A percentile compares a stretch with the other conserved stretches of the same genome.
Conservation (phyloP, 2,888 invertebrate species). For the Lasioglossum calceatum region DNA sequence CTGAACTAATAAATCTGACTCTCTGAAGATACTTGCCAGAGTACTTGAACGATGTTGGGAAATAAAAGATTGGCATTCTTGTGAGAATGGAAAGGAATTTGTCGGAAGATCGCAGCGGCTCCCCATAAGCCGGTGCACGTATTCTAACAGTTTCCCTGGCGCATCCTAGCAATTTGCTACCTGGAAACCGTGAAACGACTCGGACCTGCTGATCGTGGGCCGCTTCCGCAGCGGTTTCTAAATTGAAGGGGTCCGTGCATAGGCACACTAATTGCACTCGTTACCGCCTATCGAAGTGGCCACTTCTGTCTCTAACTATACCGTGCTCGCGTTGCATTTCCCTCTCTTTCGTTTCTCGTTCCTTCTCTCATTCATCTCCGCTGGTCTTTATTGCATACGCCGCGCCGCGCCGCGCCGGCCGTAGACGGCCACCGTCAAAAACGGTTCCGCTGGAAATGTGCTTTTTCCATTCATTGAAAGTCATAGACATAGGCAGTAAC, state of each 20-base stretch:
- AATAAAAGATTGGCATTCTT: background rate
- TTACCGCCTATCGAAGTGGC: conserved; percentile 28
- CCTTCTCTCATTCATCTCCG: background rate
- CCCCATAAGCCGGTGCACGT: conserved; percentile 24
- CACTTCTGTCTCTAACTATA: conserved; percentile 7
- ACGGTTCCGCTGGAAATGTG: conserved; percentile 30
- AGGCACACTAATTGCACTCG: conserved; percentile 40
- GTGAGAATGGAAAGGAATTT: background rate
- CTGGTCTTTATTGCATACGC: background rate
- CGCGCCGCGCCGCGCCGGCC: background rate
- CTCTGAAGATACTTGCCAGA: background rate
- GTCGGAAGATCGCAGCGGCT: background rate
- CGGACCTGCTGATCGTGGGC: conserved; percentile 38
- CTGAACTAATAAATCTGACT: background rate
- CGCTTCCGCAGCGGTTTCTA: conserved; percentile 42
- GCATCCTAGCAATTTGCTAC: conserved; percentile 26
- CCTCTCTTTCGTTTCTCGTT: background rate
- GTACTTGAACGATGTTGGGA: background rate
- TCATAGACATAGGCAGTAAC: conserved; percentile 25
- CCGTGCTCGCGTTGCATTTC: background rate
- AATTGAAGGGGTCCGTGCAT: conserved; percentile 31
- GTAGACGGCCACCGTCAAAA: background rate
- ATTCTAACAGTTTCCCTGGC: conserved; percentile 18
- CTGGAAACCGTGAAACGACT: conserved; percentile 48
- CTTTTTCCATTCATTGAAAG: conserved; percentile 45